Conservation (phyloP, 2,113 vertebrate species). For the Electrona antarctica region DNA sequence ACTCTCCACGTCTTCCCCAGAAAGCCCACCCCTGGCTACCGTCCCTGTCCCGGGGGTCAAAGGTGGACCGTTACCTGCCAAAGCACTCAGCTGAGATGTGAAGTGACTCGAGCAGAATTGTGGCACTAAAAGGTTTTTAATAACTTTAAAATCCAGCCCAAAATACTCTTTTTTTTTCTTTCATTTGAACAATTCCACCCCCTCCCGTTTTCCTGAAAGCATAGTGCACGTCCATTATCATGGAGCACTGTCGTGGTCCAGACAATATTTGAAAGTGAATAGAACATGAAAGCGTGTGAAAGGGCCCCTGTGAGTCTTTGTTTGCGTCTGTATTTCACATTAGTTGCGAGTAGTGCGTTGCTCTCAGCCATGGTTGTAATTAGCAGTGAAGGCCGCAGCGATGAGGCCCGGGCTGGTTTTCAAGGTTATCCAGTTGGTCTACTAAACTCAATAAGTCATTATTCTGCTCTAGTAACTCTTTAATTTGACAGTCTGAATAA, state of each 20-base stretch:
- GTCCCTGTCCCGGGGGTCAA: conserved; percentile 17
- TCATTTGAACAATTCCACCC: conserved; percentile 1
- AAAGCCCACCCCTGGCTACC: not conserved
- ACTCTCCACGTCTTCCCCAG: too few relatives aligned
- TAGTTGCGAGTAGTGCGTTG: conserved; percentile 56
- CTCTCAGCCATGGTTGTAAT: conserved; percentile 69
- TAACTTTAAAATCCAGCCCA: conserved; percentile 43
- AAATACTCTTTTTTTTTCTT: not conserved
- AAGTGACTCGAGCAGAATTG: conserved; percentile 54
- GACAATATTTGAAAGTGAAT: not conserved
- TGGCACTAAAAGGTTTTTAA: conserved; percentile 70
- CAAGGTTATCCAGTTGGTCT: conserved; percentile 62
- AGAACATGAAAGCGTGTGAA: conserved; percentile 18
- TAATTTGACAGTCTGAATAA: conserved; percentile 24
- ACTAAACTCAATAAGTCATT: conserved; percentile 37
- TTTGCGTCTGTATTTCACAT: conserved; percentile 27
- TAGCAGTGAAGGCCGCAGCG: conserved; percentile 64
- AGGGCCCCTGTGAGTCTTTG: conserved; percentile 13
- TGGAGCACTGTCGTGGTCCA: conserved; percentile 17
- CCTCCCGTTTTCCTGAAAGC: conserved; percentile 10
- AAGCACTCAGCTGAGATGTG: conserved; percentile 54
- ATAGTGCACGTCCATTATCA: conserved; percentile 53
- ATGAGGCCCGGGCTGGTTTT: conserved; percentile 51
- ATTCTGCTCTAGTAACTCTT: conserved; percentile 49
- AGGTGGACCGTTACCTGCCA: conserved; percentile 48